Evolutionary conservation across 2,797 vertebrate genomes (phyloP).

Genomic region (Jordanella pulchra): DNA sequence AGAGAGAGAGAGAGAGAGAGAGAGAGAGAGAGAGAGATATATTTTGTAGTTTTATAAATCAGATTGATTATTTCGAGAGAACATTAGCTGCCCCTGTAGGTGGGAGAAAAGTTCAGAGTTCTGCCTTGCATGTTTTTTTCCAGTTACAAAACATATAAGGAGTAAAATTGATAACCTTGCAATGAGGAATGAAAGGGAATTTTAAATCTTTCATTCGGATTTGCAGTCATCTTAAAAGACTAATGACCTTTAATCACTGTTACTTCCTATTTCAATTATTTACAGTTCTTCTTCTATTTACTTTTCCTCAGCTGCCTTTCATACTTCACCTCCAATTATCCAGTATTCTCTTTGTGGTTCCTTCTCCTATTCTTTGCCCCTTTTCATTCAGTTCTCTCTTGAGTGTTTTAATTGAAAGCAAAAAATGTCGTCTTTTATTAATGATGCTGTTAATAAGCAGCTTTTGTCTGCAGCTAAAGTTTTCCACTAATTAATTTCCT

Average conservation of each 20-base stretch:
- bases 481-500: constrained; percentile 69
- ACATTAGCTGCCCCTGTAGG: not conserved
- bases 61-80: not conserved
- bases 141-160: not conserved
- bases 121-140: not conserved
- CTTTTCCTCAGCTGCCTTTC: not conserved
- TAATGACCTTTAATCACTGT: not conserved
- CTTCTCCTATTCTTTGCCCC: not conserved
- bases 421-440: constrained; percentile 76
- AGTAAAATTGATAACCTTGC: not conserved
- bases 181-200: not conserved
- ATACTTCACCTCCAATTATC: constrained; percentile 6
- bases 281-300: not conserved
- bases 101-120: not conserved
- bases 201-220: not conserved
- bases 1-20: too few relatives aligned
- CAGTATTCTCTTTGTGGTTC: constrained; percentile 3
- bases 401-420: constrained; percentile 67
- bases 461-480: constrained; percentile 69
- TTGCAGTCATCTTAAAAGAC: not conserved
- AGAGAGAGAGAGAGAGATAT: too few relatives aligned
- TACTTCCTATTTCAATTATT: constrained; percentile 12
- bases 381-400: constrained; percentile 44
- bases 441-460: constrained; percentile 70
- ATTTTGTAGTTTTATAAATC: too few relatives aligned